Evolutionary conservation across 2,888 invertebrate species (phyloP), one percentile per base, ranked within the genome.

Genomic region (Pterobdella sp.): DNA sequence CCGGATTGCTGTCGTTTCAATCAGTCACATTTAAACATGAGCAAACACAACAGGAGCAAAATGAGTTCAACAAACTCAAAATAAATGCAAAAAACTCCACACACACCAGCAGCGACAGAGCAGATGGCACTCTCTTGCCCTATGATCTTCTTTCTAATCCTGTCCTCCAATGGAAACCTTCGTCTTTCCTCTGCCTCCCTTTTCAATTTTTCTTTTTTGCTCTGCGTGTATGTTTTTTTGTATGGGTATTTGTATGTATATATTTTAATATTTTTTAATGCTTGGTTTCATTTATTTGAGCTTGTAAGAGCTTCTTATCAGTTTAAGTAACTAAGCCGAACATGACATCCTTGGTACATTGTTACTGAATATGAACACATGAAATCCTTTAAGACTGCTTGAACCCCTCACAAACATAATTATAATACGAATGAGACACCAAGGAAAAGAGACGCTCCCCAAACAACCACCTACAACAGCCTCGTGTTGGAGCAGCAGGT

Each of bases 91-190:
- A n/a, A 22, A 56, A 56, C 60, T 26, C 18, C 60, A 7, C 60
- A 22, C 7, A 3, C 7, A 56, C 73, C 73, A 71, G 73, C 71
- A 10, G 71, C 73, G 0, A 84, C 84, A 18, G 80, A 81, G 69
- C 81, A 81, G 68, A 84, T 84, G 52, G 84, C 84, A 4, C 79
- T 80, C 66, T 84, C 91, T 85, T 94, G 94, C 0, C 94, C 94
- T 66, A 94, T 91, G 78, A 94, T 91, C 80, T 87, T 86, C 83
- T 91, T 88, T 80, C 90, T 90, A 66, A 94, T 85, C 74, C 93
- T 86, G 82, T 91, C 89, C 82, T 94, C 93, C 73, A 93, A 84
- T 35, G 93, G 91, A 86, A 90, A 91, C 80, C 89, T 86, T 78
- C 91, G 85, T 74, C 93, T 86, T 84, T 92, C 91, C 81, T 91